These are phyloP conservation scores for Eupithecia subfuscata DNA, from an alignment of 2,888 invertebrate species.

Conservation along the genomic window DNA sequence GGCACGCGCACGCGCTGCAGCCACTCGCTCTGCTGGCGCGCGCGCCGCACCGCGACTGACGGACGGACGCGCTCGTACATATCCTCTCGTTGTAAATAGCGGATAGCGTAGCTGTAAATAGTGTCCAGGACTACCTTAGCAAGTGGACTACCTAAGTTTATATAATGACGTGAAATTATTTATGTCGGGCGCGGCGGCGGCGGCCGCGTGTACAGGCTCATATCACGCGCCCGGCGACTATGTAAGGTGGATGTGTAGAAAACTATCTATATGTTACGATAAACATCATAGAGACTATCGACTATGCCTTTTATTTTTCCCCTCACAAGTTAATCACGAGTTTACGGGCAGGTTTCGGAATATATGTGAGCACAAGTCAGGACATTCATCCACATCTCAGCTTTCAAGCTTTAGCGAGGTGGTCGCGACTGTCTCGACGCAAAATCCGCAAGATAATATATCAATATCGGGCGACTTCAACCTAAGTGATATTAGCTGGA, in stretches of 20 bases:
- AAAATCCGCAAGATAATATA: too few relatives aligned
- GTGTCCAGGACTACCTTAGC: slow-evolving; percentile 20
- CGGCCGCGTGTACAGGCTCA: slow-evolving; percentile 69
- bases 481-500: too few relatives aligned
- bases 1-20: slow-evolving; percentile 70
- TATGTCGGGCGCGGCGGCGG: slow-evolving; percentile 54
- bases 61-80: slow-evolving; percentile 56
- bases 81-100: slow-evolving; percentile 64
- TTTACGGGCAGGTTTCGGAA: too few relatives aligned
- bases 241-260: slow-evolving; percentile 78
- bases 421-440: too few relatives aligned
- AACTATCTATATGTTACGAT: slow-evolving; percentile 81
- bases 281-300: slow-evolving; percentile 74
- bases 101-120: slow-evolving; percentile 60
- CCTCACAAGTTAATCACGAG: too few relatives aligned
- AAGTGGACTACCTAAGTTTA: slow-evolving; percentile 55
- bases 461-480: too few relatives aligned
- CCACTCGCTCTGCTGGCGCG: too few relatives aligned
- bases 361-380: too few relatives aligned
- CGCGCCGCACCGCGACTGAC: slow-evolving; percentile 65
- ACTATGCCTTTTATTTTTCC: slow-evolving; percentile 59
- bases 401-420: too few relatives aligned
- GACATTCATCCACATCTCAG: too few relatives aligned
- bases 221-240: slow-evolving; percentile 75
- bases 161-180: slow-evolving; percentile 69